Percentiles rank a stretch among this genome's conserved stretches.
Evolutionary conservation across 2,113 vertebrate species (phyloP).

Genomic region (Thalassoma bifasciatum): DNA sequence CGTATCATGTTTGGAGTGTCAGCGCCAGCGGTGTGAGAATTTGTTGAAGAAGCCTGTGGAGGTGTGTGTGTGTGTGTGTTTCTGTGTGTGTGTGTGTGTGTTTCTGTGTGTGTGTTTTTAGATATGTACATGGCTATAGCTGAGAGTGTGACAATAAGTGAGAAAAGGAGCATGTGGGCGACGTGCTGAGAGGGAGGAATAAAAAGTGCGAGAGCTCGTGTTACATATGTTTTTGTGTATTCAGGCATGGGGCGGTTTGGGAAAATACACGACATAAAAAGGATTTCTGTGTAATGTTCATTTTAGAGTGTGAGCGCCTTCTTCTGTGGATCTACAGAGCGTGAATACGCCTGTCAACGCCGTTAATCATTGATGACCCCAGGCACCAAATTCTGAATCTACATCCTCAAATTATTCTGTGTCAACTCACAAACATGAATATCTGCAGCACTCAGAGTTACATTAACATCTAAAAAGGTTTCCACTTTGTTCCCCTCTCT

Average conservation of each 20-base stretch:
- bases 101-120: constrained; percentile 3
- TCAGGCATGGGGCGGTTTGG: constrained; percentile 28
- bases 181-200: not conserved
- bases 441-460: not conserved
- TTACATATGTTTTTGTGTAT: constrained; percentile 61
- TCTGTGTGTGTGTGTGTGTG: constrained; percentile 1
- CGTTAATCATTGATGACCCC: constrained; percentile 55
- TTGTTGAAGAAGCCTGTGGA: constrained; percentile 49
- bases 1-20: constrained; percentile 70
- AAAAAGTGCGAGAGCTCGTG: constrained; percentile 1
- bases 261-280: constrained; percentile 56
- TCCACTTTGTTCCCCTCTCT: not conserved
- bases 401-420: constrained; percentile 29
- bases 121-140: not conserved
- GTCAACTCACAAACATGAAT: constrained; percentile 14
- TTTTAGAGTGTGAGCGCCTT: constrained; percentile 35
- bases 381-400: constrained; percentile 18
- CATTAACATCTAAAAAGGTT: not conserved
- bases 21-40: constrained; percentile 52
- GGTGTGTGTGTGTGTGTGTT: constrained; percentile 5
- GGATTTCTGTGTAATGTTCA: constrained; percentile 67
- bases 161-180: constrained; percentile 1
- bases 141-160: constrained; percentile 18
- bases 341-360: too few relatives aligned
- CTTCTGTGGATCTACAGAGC: constrained; percentile 27